A percentile compares a stretch with the other conserved stretches of the same genome.
Evolutionary conservation across 2,113 vertebrate species (phyloP).

Genomic region (Gyps fulvus): DNA sequence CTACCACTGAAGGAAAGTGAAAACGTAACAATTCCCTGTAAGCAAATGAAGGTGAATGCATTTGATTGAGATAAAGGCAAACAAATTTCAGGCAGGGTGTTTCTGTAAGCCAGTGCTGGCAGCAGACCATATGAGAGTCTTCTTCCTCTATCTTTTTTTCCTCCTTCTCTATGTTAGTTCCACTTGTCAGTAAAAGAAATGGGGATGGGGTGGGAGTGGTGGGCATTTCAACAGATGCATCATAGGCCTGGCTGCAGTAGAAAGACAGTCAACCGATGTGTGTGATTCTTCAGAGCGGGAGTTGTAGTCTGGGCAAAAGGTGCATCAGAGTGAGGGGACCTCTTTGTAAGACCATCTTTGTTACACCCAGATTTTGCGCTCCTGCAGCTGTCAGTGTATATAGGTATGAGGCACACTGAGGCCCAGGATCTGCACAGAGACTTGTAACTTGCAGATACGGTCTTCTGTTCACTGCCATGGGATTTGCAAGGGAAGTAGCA

Average conservation of each 20-base stretch:
- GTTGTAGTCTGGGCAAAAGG: not conserved
- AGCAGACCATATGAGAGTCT: not conserved
- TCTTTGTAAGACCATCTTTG: not conserved
- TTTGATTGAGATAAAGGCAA: not conserved
- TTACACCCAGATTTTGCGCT: not conserved
- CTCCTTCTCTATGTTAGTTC: not conserved
- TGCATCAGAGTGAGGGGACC: not conserved
- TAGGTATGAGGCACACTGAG: not conserved
- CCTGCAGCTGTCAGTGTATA: not conserved
- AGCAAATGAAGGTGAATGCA: not conserved
- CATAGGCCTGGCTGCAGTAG: not conserved
- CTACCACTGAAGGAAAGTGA: not conserved
- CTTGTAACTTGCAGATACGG: accelerated
- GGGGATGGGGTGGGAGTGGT: not conserved
- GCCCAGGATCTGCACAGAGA: not conserved
- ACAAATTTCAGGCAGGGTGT: not conserved
- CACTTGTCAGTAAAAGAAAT: not conserved
- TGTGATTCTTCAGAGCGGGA: not conserved
- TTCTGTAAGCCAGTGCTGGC: not conserved
- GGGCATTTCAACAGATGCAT: not conserved
- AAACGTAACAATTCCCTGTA: not conserved
- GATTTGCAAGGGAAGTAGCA: not conserved
- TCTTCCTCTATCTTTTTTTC: not conserved
- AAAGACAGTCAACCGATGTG: accelerated
- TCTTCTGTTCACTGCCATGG: not conserved